Evolutionary conservation across 2,113 vertebrate species (phyloP).

Genomic region (Peromyscus polionotus): DNA sequence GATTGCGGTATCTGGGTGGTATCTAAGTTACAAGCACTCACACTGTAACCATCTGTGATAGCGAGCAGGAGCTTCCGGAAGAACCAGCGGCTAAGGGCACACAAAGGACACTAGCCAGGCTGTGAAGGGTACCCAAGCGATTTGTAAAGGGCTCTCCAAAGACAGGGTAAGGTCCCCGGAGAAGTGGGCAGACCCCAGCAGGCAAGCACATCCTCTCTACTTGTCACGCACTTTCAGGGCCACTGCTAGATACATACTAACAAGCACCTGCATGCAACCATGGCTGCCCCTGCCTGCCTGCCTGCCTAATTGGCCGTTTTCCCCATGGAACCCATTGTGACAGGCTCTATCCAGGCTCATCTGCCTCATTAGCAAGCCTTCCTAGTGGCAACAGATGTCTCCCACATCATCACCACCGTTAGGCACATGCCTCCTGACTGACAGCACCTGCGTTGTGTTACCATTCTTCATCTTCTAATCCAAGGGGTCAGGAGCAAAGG

Average conservation of each 20-base stretch:
- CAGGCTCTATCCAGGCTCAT: neutral
- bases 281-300: neutral
- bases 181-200: neutral
- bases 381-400: constrained; percentile 29
- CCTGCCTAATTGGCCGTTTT: constrained; percentile 37
- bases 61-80: neutral
- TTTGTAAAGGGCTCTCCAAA: neutral
- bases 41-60: neutral
- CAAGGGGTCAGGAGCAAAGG: neutral
- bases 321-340: constrained; percentile 25
- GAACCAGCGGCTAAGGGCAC: neutral
- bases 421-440: neutral
- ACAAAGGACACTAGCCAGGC: neutral
- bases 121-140: accelerated
- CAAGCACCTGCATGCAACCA: neutral
- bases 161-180: neutral
- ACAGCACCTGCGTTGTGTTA: neutral
- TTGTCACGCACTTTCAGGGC: neutral
- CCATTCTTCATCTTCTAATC: constrained; percentile 57
- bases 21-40: accelerated
- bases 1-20: neutral
- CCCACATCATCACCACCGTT: neutral
- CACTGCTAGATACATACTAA: neutral
- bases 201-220: neutral
- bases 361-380: constrained; percentile 34